phyloP scores from a whole-genome alignment of 2,888 invertebrate genomes.

The Drosophila yooni region DNA sequence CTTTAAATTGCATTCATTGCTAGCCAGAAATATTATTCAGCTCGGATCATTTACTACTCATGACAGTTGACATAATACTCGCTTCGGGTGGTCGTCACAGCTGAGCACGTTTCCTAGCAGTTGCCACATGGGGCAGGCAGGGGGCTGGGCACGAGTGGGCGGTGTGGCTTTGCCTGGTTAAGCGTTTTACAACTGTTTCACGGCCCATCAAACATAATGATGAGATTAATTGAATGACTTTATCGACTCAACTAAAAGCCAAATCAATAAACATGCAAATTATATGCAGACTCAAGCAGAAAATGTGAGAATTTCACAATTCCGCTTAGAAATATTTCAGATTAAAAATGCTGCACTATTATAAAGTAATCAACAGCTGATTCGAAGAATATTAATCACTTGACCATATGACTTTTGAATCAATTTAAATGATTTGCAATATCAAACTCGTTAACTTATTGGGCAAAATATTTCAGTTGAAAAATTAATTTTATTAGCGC shows the following conservation, averaged over 20 bases:
- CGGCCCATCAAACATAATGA: conserved; percentile 47
- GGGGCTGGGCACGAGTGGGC: conserved; percentile 15
- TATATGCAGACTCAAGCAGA: neutral
- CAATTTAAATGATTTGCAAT: conserved; percentile 36
- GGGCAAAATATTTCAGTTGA: conserved; percentile 15
- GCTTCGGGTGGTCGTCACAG: conserved; percentile 41
- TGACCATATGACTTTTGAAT: conserved; percentile 12
- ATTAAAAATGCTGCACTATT: neutral
- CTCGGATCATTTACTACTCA: conserved; percentile 10
- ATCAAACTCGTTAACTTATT: conserved; percentile 4
- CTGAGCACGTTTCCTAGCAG: conserved; percentile 31
- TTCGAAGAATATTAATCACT: neutral
- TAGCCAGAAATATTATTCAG: conserved; percentile 18
- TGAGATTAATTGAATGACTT: conserved; percentile 1
- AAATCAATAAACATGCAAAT: conserved; percentile 24
- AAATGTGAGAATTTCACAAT: neutral
- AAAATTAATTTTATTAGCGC: conserved; percentile 21
- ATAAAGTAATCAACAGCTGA: neutral
- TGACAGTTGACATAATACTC: conserved; percentile 20
- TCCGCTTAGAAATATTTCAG: neutral
- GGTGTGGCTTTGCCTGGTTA: conserved; percentile 13
- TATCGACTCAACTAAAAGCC: conserved; percentile 1
- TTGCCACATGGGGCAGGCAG: conserved; percentile 20
- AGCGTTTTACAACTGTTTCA: conserved; percentile 52
- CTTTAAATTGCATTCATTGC: conserved; percentile 24